Evolutionary conservation across 2,888 invertebrate species (phyloP).

Genomic region (Neria commutata): DNA sequence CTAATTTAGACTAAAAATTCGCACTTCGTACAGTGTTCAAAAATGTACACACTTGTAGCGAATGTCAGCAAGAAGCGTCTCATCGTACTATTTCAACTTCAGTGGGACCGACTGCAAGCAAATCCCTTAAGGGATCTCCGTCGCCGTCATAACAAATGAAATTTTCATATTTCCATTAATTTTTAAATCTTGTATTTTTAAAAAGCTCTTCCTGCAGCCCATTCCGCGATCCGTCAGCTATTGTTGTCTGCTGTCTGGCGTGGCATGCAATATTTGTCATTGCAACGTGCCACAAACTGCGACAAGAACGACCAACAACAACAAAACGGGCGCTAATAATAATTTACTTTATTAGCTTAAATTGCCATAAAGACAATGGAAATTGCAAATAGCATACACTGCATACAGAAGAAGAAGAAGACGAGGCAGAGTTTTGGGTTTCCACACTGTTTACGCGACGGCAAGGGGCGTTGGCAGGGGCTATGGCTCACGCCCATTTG

Average conservation of each 20-base stretch:
- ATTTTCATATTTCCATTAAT: slow-evolving; percentile 8
- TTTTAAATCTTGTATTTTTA: not conserved
- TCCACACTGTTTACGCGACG: not conserved
- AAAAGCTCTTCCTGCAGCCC: not conserved
- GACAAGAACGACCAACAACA: slow-evolving; percentile 3
- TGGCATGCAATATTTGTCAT: slow-evolving; percentile 20
- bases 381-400: slow-evolving; percentile 34
- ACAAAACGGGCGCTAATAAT: slow-evolving; percentile 56
- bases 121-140: not conserved
- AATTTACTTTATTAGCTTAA: slow-evolving; percentile 60
- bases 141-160: not conserved
- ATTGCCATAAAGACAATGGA: slow-evolving; percentile 53
- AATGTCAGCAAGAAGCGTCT: too few species aligned
- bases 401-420: slow-evolving; percentile 1
- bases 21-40: too few species aligned
- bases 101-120: not conserved
- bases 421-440: not conserved
- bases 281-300: not conserved
- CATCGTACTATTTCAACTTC: too few species aligned
- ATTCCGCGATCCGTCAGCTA: not conserved
- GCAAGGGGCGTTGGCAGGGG: slow-evolving; percentile 15
- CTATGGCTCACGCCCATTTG: too few species aligned
- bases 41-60: too few species aligned
- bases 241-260: not conserved
- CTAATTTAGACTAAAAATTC: too few species aligned